Base-by-base conservation (phyloP, 2,888 invertebrate genomes). In the Ctenicera cuprea region DNA sequence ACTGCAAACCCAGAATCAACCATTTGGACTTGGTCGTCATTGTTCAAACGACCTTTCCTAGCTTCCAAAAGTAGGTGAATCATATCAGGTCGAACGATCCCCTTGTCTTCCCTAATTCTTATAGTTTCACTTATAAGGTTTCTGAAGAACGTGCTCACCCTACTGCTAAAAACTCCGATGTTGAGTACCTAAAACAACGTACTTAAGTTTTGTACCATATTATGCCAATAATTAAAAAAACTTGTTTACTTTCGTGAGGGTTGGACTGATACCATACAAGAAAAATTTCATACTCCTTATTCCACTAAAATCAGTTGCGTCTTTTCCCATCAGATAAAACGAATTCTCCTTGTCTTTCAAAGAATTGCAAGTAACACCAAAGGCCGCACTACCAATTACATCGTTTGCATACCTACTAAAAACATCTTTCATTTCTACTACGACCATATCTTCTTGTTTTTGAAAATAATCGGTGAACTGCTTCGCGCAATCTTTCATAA, bases 31-130 rank as follows among this genome's bases (percentile, higher is more conserved):
- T 67, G 63, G 26, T 62, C 16, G 9, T 9, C 48, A 14, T 61
- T n/a, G n/a, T n/a, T n/a, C 26, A 26, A n/a, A 11, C 57, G 41
- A 16, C 87, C 87, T 82, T 88, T 88, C 66, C 87, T 87, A 4
- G 90, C 89, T 78, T 90, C 88, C 86, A 90, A 87, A 1, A 90
- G 82, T n/a, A 90, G 78, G 57, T 90, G 87, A 22, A 90, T 89
- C 89, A 90, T 89, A 74, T 83, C 83, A 5, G 81, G 82, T 57
- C 82, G 45, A 5, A 78, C 67, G 22, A 82, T 78, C 20, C 72
- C 67, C 11, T 79, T 73, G 65, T 80, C 72, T 73, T 81, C 76
- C 18, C 83, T 68, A 7, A 43, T 22, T 71, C 76, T 77, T 18
- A 83, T 79, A 7, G 78, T 79, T 4, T 76, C 74, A 14, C 66